Conservation (phyloP, 2,113 vertebrate genomes). For the Pteronura brasiliensis region DNA sequence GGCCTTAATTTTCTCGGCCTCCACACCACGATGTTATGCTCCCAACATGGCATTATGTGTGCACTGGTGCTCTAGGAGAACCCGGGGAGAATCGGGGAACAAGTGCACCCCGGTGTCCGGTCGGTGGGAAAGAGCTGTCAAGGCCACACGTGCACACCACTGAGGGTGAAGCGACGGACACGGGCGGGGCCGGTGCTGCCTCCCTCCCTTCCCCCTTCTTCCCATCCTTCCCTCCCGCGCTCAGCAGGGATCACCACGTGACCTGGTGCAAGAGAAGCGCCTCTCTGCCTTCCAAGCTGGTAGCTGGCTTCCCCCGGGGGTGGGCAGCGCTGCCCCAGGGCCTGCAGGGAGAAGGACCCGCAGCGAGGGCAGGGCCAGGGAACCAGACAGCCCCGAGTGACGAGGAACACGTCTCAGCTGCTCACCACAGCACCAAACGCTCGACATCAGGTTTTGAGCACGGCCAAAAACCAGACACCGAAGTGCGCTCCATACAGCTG, state of each 20-base stretch:
- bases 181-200: accelerated
- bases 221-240: neutral
- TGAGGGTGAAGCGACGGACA: neutral
- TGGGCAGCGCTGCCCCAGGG: neutral
- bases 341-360: neutral
- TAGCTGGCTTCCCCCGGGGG: neutral
- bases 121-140: neutral
- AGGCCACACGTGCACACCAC: neutral
- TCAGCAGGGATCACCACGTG: accelerated
- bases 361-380: neutral
- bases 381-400: too few species aligned
- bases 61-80: too few species aligned
- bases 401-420: too few species aligned
- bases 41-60: too few species aligned
- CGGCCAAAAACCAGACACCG: neutral
- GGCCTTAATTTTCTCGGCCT: too few species aligned
- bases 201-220: neutral
- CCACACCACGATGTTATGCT: neutral
- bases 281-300: too few species aligned
- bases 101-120: too few species aligned
- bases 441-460: neutral
- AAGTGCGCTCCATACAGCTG: too few species aligned
- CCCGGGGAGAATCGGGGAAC: neutral
- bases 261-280: neutral
- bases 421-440: accelerated